These are phyloP conservation scores for Thomomys bottae DNA, from an alignment of 2,113 vertebrate species.

Conservation along the genomic window DNA sequence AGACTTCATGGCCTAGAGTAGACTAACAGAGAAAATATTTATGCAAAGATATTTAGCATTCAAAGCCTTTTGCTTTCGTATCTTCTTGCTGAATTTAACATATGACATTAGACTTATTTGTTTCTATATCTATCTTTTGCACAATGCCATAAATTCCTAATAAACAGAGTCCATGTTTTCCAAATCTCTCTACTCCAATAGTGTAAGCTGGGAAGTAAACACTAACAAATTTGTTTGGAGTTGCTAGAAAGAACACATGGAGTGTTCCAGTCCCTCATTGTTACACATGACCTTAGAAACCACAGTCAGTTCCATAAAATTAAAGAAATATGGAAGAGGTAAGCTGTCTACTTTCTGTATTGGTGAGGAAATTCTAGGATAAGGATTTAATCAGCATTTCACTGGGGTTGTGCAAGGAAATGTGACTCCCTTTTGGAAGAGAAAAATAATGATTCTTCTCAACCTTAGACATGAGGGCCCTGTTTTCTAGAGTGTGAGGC, in stretches of 20 bases:
- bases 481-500: neutral
- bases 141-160: neutral
- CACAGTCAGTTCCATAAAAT: neutral
- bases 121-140: neutral
- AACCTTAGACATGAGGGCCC: neutral
- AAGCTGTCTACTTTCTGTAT: neutral
- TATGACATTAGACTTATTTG: neutral
- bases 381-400: conserved; percentile 18
- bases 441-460: neutral
- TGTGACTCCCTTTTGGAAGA: neutral
- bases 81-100: neutral
- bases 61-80: neutral
- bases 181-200: neutral
- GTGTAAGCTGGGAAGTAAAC: neutral
- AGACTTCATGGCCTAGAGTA: conserved; percentile 6
- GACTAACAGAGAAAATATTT: conserved; percentile 55
- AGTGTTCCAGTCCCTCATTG: neutral
- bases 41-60: conserved; percentile 21
- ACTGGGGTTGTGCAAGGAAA: neutral
- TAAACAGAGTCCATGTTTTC: neutral
- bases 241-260: neutral
- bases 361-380: neutral
- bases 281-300: neutral
- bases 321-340: neutral
- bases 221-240: neutral